Percentiles rank a stretch among this genome's conserved stretches.
Conservation (phyloP, 1,140 invertebrate genomes). For the Anadara kagoshimensis region DNA sequence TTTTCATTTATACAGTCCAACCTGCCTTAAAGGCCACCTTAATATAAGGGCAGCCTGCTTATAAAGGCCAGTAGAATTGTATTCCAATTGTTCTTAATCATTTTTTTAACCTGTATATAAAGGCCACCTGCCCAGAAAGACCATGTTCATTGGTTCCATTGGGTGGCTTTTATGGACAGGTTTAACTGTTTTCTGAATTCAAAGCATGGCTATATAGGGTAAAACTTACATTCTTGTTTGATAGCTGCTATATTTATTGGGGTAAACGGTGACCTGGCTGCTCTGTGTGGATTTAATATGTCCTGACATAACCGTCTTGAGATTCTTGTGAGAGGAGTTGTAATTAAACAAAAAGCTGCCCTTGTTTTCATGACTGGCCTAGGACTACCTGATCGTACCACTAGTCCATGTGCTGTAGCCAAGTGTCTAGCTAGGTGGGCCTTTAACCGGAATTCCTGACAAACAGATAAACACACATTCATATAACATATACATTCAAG, state of each 20-base stretch:
- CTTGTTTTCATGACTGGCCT: constrained; percentile 97
- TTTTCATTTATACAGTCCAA: too few species aligned
- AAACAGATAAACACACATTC: neutral
- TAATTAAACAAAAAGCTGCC: constrained; percentile 95
- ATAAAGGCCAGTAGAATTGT: too few species aligned
- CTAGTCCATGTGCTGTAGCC: constrained; percentile 90
- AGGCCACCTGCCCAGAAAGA: too few species aligned
- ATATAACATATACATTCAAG: neutral
- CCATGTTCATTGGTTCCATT: too few species aligned
- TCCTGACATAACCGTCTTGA: constrained; percentile 89
- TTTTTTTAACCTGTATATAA: too few species aligned
- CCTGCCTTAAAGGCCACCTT: too few species aligned
- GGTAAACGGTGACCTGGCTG: constrained; percentile 89
- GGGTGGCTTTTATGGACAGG: too few species aligned
- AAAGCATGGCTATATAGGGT: too few species aligned
- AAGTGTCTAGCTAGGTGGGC: constrained; percentile 93
- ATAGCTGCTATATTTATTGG: constrained; percentile 88
- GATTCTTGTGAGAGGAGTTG: constrained; percentile 88
- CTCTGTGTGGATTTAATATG: constrained; percentile 88
- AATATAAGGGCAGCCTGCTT: too few species aligned
- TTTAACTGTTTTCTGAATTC: too few species aligned
- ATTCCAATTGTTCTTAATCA: too few species aligned
- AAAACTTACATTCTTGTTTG: constrained; percentile 77
- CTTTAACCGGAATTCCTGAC: constrained; percentile 91
- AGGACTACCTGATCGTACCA: constrained; percentile 82